Base-by-base conservation (phyloP, 1,140 invertebrate species). In the Pachypeltis micranthus region DNA sequence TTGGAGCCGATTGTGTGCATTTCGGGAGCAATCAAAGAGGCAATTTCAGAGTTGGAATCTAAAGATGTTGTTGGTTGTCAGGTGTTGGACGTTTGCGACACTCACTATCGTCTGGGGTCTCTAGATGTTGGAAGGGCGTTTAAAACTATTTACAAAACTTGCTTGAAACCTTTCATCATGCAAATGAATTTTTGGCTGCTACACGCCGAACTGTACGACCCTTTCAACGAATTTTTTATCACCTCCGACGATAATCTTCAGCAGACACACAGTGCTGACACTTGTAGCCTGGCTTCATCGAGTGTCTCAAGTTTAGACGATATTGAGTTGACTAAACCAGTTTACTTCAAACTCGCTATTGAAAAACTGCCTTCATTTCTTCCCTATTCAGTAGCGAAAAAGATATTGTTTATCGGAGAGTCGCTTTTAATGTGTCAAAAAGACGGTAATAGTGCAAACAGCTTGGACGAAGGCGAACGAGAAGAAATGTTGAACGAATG, bases 391-490 rank as follows among this genome's bases (percentile, higher is more conserved):
- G 25, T 54, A 14, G 44, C 60, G 7, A 51, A 51, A 2, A 62
- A 62, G 29, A 39, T 62, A 4, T 19, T 62, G 7, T 62, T 62
- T 28, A 54, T 62, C 23, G 60, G 60, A 19, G 60, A 62, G 47
- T 44, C 60, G n/a, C 60, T 62, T 1, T 51, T 27, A 7, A 54
- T 62, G 28, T 62, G 60, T 39, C 44, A 44, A 12, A 7, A 51
- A 51, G 21, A 51, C 19, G 12, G 12, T 4, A 21, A 7, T 21
- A 39, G 31, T 7, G 16, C 7, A 39, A 21, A 4, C 3, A 21
- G 19, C 3, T 21, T 51, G 10, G 4, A 16, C 12, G 47, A 51
- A 21, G 7, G 47, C 4, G 23, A 21, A 21, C 7, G 7, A n/a
- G 47, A 51, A 10, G 19, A 51, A 21, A 51, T 51, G 4, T 21